Conservation (phyloP, 2,113 vertebrate genomes). For the Hymenochirus boettgeri region DNA sequence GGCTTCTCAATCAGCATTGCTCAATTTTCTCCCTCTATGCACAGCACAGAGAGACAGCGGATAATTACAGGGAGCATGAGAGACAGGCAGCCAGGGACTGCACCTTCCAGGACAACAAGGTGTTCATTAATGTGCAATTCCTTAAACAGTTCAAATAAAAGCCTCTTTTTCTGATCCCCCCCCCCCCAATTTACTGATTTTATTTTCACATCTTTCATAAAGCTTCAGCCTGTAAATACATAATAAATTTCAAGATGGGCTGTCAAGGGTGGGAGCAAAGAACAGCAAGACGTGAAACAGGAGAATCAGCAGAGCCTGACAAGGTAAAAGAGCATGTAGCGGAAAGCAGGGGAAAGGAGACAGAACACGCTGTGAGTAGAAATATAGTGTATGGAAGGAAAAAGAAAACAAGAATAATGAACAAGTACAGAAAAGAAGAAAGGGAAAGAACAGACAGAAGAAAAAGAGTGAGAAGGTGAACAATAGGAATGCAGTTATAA, state of each 20-base stretch:
- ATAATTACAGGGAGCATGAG: neutral
- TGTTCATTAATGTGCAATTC: neutral
- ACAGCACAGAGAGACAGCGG: neutral
- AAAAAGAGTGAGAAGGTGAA: too few relatives aligned
- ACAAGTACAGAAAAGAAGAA: too few relatives aligned
- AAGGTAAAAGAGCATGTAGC: neutral
- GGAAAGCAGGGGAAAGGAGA: too few relatives aligned
- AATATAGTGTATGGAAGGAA: too few relatives aligned
- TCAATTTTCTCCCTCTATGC: slow-evolving; percentile 8
- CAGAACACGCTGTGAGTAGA: too few relatives aligned
- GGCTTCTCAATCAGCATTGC: slow-evolving; percentile 19
- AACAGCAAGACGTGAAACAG: neutral
- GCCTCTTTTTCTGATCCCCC: neutral
- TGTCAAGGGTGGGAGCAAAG: neutral
- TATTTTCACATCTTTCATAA: neutral
- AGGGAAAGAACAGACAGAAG: too few relatives aligned
- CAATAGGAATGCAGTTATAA: too few relatives aligned
- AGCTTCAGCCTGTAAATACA: too few relatives aligned
- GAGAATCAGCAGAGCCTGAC: neutral
- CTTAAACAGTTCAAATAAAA: neutral
- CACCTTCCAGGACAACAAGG: slow-evolving; percentile 1
- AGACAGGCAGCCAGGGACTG: neutral
- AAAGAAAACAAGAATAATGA: too few relatives aligned
- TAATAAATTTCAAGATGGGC: too few relatives aligned
- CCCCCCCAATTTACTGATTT: neutral